Evolutionary conservation across 2,113 vertebrate genomes (phyloP).

Genomic region (Nibea coibor): DNA sequence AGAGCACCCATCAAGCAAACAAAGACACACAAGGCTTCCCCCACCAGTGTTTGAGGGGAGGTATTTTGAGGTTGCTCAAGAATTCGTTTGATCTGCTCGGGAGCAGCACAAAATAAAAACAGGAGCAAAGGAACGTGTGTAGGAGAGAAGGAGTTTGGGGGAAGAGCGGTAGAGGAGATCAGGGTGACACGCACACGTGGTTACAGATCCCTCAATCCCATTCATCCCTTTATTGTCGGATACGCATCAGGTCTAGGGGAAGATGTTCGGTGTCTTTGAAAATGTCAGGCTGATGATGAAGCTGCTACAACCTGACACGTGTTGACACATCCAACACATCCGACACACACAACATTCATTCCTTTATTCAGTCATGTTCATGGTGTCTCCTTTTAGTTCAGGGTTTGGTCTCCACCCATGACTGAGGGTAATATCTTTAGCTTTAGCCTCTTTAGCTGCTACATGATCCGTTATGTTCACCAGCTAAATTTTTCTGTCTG

Average conservation of each 20-base stretch:
- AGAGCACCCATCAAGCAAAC: conserved; percentile 51
- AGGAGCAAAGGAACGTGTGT: conserved; percentile 7
- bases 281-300: too few species aligned
- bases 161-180: conserved; percentile 38
- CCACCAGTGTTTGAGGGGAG: conserved; percentile 49
- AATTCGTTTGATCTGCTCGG: conserved; percentile 73
- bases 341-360: too few species aligned
- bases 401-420: too few species aligned
- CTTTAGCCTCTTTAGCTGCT: too few species aligned
- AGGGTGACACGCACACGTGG: conserved; percentile 1
- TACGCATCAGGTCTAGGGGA: not conserved
- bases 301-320: too few species aligned
- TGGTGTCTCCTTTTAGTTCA: too few species aligned
- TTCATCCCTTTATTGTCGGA: not conserved
- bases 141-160: conserved; percentile 7
- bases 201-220: conserved; percentile 33
- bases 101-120: conserved; percentile 50
- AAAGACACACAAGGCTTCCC: conserved; percentile 42
- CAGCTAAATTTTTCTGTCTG: not conserved
- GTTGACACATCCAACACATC: too few species aligned
- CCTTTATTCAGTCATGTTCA: too few species aligned
- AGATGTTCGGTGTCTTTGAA: too few species aligned
- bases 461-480: not conserved
- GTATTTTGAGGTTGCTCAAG: conserved; percentile 72
- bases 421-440: too few species aligned